Evolutionary conservation across 2,113 vertebrate species (phyloP).

Genomic region (Thamnophis sirtalis): DNA sequence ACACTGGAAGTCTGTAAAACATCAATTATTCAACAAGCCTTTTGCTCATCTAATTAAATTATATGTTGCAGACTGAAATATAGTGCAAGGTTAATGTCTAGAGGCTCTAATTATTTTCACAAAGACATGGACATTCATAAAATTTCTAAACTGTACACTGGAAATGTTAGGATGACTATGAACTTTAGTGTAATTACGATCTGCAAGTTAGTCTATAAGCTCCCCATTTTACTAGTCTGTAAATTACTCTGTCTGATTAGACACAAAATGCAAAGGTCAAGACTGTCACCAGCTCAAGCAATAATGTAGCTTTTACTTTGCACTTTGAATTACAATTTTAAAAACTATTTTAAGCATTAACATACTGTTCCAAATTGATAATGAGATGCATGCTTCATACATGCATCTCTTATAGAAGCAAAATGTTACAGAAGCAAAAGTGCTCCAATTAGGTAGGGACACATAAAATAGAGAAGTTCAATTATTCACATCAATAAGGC

Average conservation of each 20-base stretch:
- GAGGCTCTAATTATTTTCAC: constrained; percentile 7
- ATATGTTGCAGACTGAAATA: constrained; percentile 1
- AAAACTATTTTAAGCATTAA: not conserved
- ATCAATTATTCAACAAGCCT: not conserved
- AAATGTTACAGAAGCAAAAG: not conserved
- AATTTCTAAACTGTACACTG: not conserved
- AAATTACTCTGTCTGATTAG: not conserved
- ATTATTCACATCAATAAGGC: not conserved
- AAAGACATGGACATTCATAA: not conserved
- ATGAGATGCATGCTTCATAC: not conserved
- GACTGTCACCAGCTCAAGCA: not conserved
- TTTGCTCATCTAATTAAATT: constrained; percentile 8
- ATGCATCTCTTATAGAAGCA: not conserved
- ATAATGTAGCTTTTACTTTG: not conserved
- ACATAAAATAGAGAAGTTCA: not conserved
- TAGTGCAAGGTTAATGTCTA: not conserved
- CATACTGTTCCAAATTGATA: not conserved
- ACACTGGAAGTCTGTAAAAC: not conserved
- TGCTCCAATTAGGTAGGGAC: not conserved
- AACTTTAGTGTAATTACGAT: not conserved
- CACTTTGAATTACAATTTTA: not conserved
- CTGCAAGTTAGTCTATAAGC: not conserved
- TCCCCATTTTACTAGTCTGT: not conserved
- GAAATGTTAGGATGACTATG: not conserved
- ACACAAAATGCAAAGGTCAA: not conserved